phyloP scores from a whole-genome alignment of 2,797 vertebrate genomes.

The Chromis chromis region DNA sequence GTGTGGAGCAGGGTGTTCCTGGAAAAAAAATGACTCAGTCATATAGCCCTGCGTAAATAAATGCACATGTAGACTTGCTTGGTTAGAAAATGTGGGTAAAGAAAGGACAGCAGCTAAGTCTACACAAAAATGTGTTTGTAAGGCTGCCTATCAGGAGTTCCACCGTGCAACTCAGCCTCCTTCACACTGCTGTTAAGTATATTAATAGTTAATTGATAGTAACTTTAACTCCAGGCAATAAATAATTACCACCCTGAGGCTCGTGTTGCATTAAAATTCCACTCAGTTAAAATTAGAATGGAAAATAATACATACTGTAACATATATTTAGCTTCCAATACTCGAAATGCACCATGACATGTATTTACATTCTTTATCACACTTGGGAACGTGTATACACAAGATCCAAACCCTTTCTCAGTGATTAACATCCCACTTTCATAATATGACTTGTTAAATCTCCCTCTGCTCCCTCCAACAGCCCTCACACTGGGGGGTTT shows the following conservation, averaged over 20 bases:
- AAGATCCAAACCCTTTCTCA: no score
- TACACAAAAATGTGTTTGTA: no score
- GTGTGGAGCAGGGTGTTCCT: slow-evolving; percentile 7
- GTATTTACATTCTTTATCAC: no score
- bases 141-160: not conserved
- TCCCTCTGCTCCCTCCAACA: not conserved
- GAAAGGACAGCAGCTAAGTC: no score
- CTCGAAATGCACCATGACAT: not conserved
- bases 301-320: not conserved
- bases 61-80: not conserved
- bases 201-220: slow-evolving; percentile 16
- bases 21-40: slow-evolving; percentile 10
- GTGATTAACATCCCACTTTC: no score
- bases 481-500: not conserved
- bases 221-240: slow-evolving; percentile 20
- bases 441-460: not conserved
- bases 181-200: not conserved
- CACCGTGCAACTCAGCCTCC: not conserved
- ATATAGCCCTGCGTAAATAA: slow-evolving; percentile 14
- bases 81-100: no score
- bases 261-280: slow-evolving; percentile 2
- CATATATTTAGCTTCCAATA: not conserved
- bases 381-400: no score
- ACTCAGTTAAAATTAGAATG: not conserved
- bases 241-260: slow-evolving; percentile 1